Percentiles rank a stretch among this genome's conserved stretches.
phyloP scores from a whole-genome alignment of 1,140 invertebrate species.

The Drosophila mayri region DNA sequence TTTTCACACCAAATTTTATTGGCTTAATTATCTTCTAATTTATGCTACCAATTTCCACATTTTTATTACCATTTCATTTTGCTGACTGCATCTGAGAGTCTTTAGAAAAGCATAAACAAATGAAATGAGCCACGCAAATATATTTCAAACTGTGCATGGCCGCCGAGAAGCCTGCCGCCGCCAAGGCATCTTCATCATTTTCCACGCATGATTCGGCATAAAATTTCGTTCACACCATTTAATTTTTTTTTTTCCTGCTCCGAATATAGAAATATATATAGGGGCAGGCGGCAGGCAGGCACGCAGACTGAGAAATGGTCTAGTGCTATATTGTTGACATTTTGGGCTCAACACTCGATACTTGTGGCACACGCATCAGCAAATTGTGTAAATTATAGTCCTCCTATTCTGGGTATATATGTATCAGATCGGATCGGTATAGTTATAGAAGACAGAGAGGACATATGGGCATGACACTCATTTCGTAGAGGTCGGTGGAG shows the following conservation, averaged over 20 bases:
- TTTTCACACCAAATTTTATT: conserved; percentile 6
- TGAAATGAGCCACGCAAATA: conserved; percentile 72
- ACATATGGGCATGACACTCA: conserved; percentile 68
- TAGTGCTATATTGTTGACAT: conserved; percentile 74
- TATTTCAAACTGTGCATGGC: conserved; percentile 64
- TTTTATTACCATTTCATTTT: conserved; percentile 26
- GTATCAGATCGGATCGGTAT: not conserved
- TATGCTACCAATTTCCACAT: conserved; percentile 5
- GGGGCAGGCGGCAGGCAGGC: too few relatives aligned
- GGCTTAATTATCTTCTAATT: conserved; percentile 7
- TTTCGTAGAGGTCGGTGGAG: conserved; percentile 50
- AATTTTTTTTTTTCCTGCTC: conserved; percentile 48
- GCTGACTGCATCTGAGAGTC: conserved; percentile 14
- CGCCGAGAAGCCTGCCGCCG: conserved; percentile 7
- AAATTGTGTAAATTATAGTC: conserved; percentile 77
- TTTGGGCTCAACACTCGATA: conserved; percentile 61
- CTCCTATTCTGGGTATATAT: conserved; percentile 20
- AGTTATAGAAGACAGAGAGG: conserved; percentile 6
- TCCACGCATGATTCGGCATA: conserved; percentile 82
- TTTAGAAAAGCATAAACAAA: conserved; percentile 59
- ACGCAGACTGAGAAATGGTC: not conserved
- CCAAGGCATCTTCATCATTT: conserved; percentile 76
- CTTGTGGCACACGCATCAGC: conserved; percentile 56
- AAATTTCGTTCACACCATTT: conserved; percentile 83
- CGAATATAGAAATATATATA: conserved; percentile 23